A percentile compares a stretch with the other conserved stretches of the same genome.
phyloP scores from a whole-genome alignment of 2,797 vertebrate genomes.

The Kryptopterus vitreolus region DNA sequence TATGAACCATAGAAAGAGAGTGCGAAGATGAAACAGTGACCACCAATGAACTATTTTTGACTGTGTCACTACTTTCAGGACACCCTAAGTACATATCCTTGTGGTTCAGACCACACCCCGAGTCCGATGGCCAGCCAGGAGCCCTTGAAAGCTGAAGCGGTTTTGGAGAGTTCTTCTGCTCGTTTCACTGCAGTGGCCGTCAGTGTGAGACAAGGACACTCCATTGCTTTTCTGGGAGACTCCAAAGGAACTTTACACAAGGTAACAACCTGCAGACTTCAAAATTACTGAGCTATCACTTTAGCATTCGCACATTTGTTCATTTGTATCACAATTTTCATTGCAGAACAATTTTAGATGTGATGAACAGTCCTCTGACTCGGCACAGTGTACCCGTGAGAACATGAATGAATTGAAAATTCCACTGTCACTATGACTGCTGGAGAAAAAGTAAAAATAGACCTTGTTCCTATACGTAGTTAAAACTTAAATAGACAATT shows the following conservation, averaged over 20 bases:
- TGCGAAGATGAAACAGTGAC: background rate
- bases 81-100: slow-evolving; percentile 90
- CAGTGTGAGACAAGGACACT: slow-evolving; percentile 83
- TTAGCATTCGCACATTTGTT: too few relatives aligned
- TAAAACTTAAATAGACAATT: background rate
- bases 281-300: too few relatives aligned
- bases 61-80: slow-evolving; percentile 71
- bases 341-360: too few relatives aligned
- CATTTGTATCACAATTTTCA: too few relatives aligned
- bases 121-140: slow-evolving; percentile 92
- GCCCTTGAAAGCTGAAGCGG: slow-evolving; percentile 74
- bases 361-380: background rate
- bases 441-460: background rate
- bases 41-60: slow-evolving; percentile 4
- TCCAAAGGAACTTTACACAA: slow-evolving; percentile 89
- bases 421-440: background rate
- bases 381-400: background rate
- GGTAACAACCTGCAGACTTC: slow-evolving; percentile 71
- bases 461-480: background rate
- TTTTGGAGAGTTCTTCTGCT: slow-evolving; percentile 75
- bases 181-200: slow-evolving; percentile 89
- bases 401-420: background rate
- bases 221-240: slow-evolving; percentile 90
- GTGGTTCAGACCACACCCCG: slow-evolving; percentile 95
- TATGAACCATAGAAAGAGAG: background rate